Conservation (phyloP, 2,888 invertebrate genomes). For the Lottia scabra region DNA sequence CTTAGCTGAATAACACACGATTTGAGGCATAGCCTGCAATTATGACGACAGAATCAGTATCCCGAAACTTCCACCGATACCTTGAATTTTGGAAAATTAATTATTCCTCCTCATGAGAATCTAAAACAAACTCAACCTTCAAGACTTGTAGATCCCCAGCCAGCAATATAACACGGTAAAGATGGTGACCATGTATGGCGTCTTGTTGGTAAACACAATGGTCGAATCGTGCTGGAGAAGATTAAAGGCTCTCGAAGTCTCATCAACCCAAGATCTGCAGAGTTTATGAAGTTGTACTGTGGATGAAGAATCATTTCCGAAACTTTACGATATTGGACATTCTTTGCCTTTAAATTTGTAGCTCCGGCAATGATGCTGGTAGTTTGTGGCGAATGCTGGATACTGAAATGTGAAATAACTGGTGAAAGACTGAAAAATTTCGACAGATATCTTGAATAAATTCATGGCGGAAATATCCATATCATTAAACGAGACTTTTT, state of each 20-base stretch:
- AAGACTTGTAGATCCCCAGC: conserved; percentile 48
- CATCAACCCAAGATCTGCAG: conserved; percentile 50
- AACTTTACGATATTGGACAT: conserved; percentile 25
- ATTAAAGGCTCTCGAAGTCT: conserved; percentile 40
- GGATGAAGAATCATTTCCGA: conserved; percentile 48
- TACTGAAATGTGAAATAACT: too few relatives aligned
- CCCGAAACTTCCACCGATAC: too few relatives aligned
- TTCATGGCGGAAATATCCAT: too few relatives aligned
- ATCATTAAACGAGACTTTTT: too few relatives aligned
- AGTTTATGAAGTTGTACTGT: conserved; percentile 43
- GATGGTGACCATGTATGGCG: conserved; percentile 19
- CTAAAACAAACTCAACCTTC: conserved; percentile 22
- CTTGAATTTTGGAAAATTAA: too few relatives aligned
- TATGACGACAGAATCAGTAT: too few relatives aligned
- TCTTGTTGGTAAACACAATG: conserved; percentile 38
- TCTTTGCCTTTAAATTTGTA: conserved; percentile 30
- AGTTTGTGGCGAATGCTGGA: conserved; percentile 25
- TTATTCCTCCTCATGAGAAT: not conserved
- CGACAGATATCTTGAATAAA: too few relatives aligned
- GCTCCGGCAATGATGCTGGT: conserved; percentile 37
- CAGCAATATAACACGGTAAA: conserved; percentile 48
- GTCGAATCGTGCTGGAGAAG: conserved; percentile 26
- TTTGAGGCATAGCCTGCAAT: too few relatives aligned
- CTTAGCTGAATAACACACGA: too few relatives aligned
- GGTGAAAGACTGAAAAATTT: too few relatives aligned